Evolutionary conservation across 2,888 invertebrate species (phyloP).

Genomic region (Drosophila hamatofila): DNA sequence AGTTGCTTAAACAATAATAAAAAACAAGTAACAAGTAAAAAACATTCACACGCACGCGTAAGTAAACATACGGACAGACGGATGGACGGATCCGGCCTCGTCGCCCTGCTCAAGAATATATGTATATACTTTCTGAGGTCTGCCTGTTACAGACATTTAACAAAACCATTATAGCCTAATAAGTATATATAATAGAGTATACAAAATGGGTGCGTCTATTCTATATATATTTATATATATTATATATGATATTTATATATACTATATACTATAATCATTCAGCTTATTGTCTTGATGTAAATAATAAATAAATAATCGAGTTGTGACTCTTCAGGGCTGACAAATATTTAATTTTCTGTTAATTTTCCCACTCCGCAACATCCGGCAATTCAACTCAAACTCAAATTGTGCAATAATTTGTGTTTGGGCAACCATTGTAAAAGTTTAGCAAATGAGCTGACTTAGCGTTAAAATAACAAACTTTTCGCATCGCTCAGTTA

Average conservation of each 20-base stretch:
- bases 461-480: conserved; percentile 23
- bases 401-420: neutral
- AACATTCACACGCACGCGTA: too few species aligned
- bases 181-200: too few species aligned
- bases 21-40: too few species aligned
- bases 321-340: neutral
- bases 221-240: too few species aligned
- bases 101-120: too few species aligned
- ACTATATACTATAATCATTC: neutral
- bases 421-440: neutral
- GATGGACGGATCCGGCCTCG: too few species aligned
- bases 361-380: neutral
- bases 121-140: too few species aligned
- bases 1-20: too few species aligned
- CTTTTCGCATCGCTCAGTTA: conserved; percentile 25
- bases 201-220: too few species aligned
- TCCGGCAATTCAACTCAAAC: neutral
- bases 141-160: too few species aligned
- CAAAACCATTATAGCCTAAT: too few species aligned
- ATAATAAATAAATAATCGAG: neutral
- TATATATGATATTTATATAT: neutral
- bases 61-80: too few species aligned
- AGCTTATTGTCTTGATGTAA: conserved; percentile 4
- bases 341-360: conserved; percentile 4
- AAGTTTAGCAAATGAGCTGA: conserved; percentile 10